These are phyloP conservation scores for Diloba caeruleocephala DNA, from an alignment of 2,888 invertebrate species.

Conservation along the genomic window DNA sequence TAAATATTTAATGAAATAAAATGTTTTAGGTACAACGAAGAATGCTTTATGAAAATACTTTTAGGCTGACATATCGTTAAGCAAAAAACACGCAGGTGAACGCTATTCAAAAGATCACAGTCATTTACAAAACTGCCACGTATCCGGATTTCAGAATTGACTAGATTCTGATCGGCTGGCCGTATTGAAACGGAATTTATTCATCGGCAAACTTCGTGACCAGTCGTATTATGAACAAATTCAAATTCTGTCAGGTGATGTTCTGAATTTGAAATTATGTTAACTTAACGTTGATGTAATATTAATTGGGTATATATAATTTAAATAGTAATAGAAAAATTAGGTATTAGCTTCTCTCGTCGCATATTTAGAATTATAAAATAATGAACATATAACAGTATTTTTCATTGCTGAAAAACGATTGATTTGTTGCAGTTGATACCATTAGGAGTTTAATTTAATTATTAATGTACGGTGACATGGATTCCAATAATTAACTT, in stretches of 20 bases:
- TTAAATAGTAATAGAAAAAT: no score
- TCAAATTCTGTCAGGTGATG: constrained; percentile 1
- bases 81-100: constrained; percentile 19
- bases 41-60: constrained; percentile 62
- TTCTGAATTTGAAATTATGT: constrained; percentile 7
- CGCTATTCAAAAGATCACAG: constrained; percentile 6
- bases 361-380: no score
- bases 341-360: no score
- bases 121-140: constrained; percentile 24
- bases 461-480: no score
- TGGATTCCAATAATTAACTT: no score
- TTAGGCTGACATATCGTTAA: constrained; percentile 18
- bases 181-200: constrained; percentile 28
- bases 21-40: constrained; percentile 55
- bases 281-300: constrained; percentile 18
- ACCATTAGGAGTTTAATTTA: no score
- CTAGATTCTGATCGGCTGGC: constrained; percentile 31
- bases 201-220: constrained; percentile 26
- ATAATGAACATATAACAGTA: no score
- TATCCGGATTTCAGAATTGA: constrained; percentile 23
- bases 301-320: not conserved
- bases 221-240: constrained; percentile 10
- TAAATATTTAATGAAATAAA: constrained; percentile 66
- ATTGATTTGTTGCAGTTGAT: no score
- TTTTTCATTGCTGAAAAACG: no score